These are phyloP conservation scores for Cryptomyrus ogoouensis DNA, from an alignment of 2,113 vertebrate genomes.

Conservation along the genomic window DNA sequence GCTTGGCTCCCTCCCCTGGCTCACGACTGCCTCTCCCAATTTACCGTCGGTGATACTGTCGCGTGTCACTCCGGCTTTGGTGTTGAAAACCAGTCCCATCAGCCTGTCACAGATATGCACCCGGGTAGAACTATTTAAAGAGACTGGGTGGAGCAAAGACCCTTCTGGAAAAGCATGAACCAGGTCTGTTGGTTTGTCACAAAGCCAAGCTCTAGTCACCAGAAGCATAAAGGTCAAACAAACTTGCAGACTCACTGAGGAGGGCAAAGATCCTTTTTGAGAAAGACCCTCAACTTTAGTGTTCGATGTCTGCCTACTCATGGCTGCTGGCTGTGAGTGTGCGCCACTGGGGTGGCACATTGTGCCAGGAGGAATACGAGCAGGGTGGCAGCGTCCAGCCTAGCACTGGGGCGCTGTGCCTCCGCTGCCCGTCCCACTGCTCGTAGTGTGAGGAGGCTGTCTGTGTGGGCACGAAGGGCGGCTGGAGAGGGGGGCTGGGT, in stretches of 20 bases:
- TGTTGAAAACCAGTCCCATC: conserved; percentile 14
- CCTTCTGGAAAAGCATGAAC: not conserved
- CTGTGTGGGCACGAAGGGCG: not conserved
- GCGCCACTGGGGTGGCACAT: not conserved
- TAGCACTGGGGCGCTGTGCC: not conserved
- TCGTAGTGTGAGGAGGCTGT: not conserved
- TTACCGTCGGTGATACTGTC: not conserved
- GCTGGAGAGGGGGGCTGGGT: not conserved
- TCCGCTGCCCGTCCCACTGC: not conserved
- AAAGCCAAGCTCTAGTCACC: not conserved
- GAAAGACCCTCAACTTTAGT: not conserved
- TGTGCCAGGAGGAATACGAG: not conserved
- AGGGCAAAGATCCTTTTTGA: not conserved
- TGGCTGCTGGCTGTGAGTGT: conserved; percentile 15
- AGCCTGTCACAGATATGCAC: conserved; percentile 24
- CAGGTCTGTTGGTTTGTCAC: conserved; percentile 15
- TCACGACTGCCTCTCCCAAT: not conserved
- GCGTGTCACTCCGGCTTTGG: conserved; percentile 13
- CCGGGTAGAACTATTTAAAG: not conserved
- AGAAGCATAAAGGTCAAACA: not conserved
- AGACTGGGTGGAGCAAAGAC: not conserved
- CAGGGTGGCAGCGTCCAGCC: not conserved
- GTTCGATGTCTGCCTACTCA: conserved; percentile 41
- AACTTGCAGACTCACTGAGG: not conserved
- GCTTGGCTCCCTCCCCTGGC: not conserved